Evolutionary conservation across 2,797 vertebrate species (phyloP), one percentile per base, ranked within the genome.

Genomic region (Pangasius krempfi): DNA sequence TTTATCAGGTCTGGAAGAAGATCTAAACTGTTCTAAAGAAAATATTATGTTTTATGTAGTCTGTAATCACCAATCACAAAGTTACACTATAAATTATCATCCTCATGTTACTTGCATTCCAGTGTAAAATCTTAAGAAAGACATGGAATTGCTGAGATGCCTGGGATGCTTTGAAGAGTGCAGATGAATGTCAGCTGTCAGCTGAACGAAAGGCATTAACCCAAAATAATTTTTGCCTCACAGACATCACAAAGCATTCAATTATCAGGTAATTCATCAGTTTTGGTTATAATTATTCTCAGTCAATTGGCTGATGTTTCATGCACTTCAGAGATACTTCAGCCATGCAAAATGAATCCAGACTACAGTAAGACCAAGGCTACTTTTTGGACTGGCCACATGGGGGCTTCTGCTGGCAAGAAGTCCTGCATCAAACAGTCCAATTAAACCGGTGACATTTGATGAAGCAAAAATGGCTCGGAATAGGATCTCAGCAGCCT

Each of bases 231-330:
- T 70, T 92, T 84, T 88, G 82, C 85, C 91, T 86, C 64, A 37
- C 27, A 76, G 87, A 91, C 88, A 92, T 91, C 86, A 90, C 56
- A 82, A 68, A 81, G 91, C 89, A 89, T 88, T 87, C 83, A 92
- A 91, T 92, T 92, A 92, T 88, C 64, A 90, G 76, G 87, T 90
- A 86, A 91, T 92, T 91, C 84, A 89, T 89, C 88, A 85, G 66
- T 64, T 87, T 89, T 50, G 80, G 30, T 54, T 86, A 64, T 80
- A 87, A 85, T 89, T 91, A 90, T 92, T 91, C 73, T 64, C 86
- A 89, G 79, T 70, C 54, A 68, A 66, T 75, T 56, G 79, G 16
- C 80, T 88, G 64, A 22, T 60, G 81, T 64, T 87, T 90, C 44
- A 83, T 80, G 82, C 86, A 50, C 62, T 87, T 84, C 20, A 56